Conservation (phyloP, 2,888 invertebrate species). For the Loripinus fragilis region DNA sequence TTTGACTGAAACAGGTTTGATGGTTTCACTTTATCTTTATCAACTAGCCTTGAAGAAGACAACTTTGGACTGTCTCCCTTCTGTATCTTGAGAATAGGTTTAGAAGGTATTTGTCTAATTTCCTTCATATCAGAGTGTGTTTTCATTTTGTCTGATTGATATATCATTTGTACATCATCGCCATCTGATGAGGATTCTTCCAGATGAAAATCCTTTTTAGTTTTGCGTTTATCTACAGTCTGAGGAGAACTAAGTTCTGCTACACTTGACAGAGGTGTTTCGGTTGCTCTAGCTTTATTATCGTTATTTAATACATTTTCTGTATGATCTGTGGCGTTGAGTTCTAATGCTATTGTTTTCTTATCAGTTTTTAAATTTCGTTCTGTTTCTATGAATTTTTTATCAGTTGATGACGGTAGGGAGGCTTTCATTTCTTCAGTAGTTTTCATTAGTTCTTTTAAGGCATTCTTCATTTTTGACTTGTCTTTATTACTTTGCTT, state of each 20-base stretch:
- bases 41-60: not conserved
- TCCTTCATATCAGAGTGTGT: not conserved
- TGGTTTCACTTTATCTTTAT: not conserved
- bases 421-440: conserved; percentile 23
- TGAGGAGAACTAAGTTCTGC: not conserved
- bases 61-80: not conserved
- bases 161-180: conserved; percentile 56
- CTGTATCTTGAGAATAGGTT: not conserved
- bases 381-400: conserved; percentile 22
- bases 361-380: conserved; percentile 15
- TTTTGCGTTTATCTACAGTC: not conserved
- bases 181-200: conserved; percentile 43
- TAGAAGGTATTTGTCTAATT: not conserved
- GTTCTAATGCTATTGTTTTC: not conserved
- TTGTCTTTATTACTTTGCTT: not conserved
- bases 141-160: conserved; percentile 34
- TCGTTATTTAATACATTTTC: not conserved
- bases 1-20: not conserved
- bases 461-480: conserved; percentile 21
- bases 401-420: conserved; percentile 24
- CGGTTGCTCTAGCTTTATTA: not conserved
- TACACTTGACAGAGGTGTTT: too few relatives aligned
- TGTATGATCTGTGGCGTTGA: not conserved
- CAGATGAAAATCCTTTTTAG: not conserved
- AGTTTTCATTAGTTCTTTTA: conserved; percentile 57